Percentiles rank a stretch among this genome's conserved stretches.
These are phyloP conservation scores for Drosophila bipectinata DNA, from an alignment of 1,140 invertebrate genomes.

Conservation along the genomic window DNA sequence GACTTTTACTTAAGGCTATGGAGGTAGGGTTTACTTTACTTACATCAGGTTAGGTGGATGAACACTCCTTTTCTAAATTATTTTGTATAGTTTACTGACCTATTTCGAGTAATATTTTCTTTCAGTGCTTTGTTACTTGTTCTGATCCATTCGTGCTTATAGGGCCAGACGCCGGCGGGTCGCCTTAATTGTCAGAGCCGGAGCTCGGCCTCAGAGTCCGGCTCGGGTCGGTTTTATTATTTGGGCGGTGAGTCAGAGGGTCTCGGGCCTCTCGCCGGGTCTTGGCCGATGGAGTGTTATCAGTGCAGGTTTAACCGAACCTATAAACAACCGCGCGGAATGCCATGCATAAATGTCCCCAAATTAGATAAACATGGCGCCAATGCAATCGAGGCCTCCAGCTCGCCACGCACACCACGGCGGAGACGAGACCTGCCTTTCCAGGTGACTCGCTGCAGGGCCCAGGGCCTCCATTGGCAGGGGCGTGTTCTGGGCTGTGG, in stretches of 20 bases:
- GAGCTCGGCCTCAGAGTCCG: slow-evolving; percentile 9
- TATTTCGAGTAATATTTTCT: slow-evolving; percentile 1
- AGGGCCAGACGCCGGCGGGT: slow-evolving; percentile 40
- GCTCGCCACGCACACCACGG: slow-evolving; percentile 39
- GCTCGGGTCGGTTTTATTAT: slow-evolving; percentile 33
- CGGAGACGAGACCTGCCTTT: not conserved
- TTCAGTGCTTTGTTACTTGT: slow-evolving; percentile 22
- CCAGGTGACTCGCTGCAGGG: slow-evolving; percentile 22
- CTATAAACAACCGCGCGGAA: slow-evolving; percentile 84
- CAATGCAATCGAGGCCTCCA: slow-evolving; percentile 78
- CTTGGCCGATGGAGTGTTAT: slow-evolving; percentile 57
- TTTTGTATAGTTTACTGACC: not conserved
- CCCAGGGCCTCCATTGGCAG: slow-evolving; percentile 50
- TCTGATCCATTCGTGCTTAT: slow-evolving; percentile 20
- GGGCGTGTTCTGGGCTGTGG: slow-evolving; percentile 60
- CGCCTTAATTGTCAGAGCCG: slow-evolving; percentile 55
- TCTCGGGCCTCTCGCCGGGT: not conserved
- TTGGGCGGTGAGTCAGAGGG: slow-evolving; percentile 46
- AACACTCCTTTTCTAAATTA: no score
- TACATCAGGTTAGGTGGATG: no score
- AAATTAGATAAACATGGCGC: slow-evolving; percentile 84
- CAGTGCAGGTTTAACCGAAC: slow-evolving; percentile 84
- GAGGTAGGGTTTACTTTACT: no score
- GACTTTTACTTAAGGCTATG: no score
- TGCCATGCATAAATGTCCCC: slow-evolving; percentile 84